Evolutionary conservation across 1,140 invertebrate genomes (phyloP).

Genomic region (Pseudobourletiella spinata): DNA sequence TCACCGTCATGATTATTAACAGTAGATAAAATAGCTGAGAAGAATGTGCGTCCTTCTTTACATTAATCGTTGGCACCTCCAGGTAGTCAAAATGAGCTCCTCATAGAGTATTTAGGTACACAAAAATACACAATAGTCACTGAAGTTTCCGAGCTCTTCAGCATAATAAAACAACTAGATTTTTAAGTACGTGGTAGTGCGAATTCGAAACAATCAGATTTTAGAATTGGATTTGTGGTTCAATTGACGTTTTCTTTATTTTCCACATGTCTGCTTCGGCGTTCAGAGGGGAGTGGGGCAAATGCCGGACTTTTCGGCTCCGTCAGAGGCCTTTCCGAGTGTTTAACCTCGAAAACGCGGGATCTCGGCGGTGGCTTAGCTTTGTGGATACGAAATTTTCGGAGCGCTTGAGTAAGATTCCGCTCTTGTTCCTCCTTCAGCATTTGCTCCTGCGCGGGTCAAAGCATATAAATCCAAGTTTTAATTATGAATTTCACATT

Average conservation of each 20-base stretch:
- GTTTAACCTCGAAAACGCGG: constrained; percentile 20
- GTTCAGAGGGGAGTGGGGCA: constrained; percentile 18
- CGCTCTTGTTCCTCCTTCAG: constrained; percentile 16
- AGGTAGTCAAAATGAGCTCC: too few species aligned
- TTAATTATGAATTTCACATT: not conserved
- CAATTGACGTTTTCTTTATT: constrained; percentile 1
- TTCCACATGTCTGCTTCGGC: constrained; percentile 2
- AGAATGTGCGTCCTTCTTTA: too few species aligned
- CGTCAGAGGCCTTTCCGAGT: constrained; percentile 23
- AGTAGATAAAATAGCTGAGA: too few species aligned
- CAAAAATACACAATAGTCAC: too few species aligned
- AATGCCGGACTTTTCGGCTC: constrained; percentile 30
- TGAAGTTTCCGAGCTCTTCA: too few species aligned
- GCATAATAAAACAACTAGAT: too few species aligned
- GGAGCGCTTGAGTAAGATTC: not conserved
- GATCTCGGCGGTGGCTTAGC: constrained; percentile 21
- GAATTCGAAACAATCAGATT: too few species aligned
- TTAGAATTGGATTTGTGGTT: not conserved
- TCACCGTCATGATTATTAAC: too few species aligned
- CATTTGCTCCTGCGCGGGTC: constrained; percentile 13
- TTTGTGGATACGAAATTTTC: constrained; percentile 22
- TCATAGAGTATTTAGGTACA: too few species aligned
- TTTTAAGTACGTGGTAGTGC: too few species aligned
- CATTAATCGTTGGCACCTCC: too few species aligned
- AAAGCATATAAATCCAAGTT: not conserved